Conservation (phyloP, 2,888 invertebrate genomes). For the Temnothorax ravouxi region DNA sequence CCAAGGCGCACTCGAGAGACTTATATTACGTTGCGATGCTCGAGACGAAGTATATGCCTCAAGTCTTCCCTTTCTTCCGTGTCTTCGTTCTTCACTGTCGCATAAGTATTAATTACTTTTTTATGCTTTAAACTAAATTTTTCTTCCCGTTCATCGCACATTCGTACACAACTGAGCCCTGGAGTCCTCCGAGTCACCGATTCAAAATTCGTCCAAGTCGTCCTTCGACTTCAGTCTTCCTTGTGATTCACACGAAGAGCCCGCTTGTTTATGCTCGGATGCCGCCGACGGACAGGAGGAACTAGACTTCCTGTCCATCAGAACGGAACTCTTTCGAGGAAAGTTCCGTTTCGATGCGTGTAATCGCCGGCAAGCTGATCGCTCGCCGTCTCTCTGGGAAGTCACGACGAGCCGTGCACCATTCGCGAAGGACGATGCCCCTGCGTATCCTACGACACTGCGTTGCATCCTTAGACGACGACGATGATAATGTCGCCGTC, state of each 20-base stretch:
- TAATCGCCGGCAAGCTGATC: slow-evolving; percentile 21
- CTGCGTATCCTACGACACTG: slow-evolving; percentile 43
- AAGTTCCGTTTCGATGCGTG: slow-evolving; percentile 18
- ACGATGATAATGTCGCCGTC: slow-evolving; percentile 28
- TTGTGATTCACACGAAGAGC: slow-evolving; percentile 29
- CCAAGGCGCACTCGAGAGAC: slow-evolving; percentile 38
- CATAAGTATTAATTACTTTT: neutral
- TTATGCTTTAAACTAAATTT: too few relatives aligned
- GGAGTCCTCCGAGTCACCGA: neutral
- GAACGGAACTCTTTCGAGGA: slow-evolving; percentile 12
- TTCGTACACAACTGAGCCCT: neutral
- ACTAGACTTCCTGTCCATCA: slow-evolving; percentile 50
- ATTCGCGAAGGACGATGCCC: slow-evolving; percentile 21
- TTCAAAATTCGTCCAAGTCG: slow-evolving; percentile 11
- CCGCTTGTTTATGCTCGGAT: slow-evolving; percentile 31
- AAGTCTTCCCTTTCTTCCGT: neutral
- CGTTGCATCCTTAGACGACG: slow-evolving; percentile 36
- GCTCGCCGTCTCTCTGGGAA: slow-evolving; percentile 13
- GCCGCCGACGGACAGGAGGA: slow-evolving; percentile 9
- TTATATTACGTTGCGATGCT: neutral
- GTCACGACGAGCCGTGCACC: slow-evolving; percentile 7
- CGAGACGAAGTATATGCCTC: neutral
- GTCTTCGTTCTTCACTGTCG: neutral
- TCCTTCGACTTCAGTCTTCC: slow-evolving; percentile 8
- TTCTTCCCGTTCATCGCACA: neutral